Evolutionary conservation across 2,797 vertebrate species (phyloP), one percentile per base, ranked within the genome.

Genomic region (Acestrorhynchus altus): DNA sequence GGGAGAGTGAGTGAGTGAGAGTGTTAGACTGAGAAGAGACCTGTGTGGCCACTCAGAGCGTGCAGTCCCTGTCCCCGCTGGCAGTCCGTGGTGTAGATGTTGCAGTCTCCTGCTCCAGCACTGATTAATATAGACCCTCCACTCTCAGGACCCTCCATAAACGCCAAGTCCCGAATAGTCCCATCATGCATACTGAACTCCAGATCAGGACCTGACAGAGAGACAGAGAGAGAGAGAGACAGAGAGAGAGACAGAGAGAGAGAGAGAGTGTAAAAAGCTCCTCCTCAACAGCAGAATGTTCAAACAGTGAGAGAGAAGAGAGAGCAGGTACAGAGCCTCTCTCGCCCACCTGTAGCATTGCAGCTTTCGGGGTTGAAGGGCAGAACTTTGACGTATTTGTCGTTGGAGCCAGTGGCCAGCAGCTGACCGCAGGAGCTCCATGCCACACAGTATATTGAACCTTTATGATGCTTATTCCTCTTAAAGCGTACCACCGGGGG

Each of bases 151-250:
- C 97, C 97, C 92, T 99, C 97, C 96, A 99, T 96, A 86, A 99
- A 99, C 69, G 97, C 98, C 89, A 99, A 88, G 89, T 99, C 98
- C 87, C 98, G 93, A 83, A 99, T 98, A 72, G 98, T 99, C n/a
- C 98, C 98, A 82, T 98, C 97, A 6, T 99, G 98, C 97, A 99
- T 99, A 87, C 97, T 99, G 90, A 99, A 99, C 90, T 99, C 98
- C 91, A 99, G 90, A 88, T 99, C 98, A 16, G 98, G 98, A 77
- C 97, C 97, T 99, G 86, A 44, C 2, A 3, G 12, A 82, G n/a
- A 51, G 13, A 4, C 4, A 22, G 42, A 40, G 59, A 39, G 9
- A 66, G 8, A 35, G 4, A 74, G n/a, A 61, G n/a, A 61, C 2
- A n/a, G 16, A 20, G 18, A 12, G 35, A 42, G 8, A 13, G 35